Base-by-base conservation (phyloP, 2,113 vertebrate species). In the Sylvilagus bachmani region DNA sequence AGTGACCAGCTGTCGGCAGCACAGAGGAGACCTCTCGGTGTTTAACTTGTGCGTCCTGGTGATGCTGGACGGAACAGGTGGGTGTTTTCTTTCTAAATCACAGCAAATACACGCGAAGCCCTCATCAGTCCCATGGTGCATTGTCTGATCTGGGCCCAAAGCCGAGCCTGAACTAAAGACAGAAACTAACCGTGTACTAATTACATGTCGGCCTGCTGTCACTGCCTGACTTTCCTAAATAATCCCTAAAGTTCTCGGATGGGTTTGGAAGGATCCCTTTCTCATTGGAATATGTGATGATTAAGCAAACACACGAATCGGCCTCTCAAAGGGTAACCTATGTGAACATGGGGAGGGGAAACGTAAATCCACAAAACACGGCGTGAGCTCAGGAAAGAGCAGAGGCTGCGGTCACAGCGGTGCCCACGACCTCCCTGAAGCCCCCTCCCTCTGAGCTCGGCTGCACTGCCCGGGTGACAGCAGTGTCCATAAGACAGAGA, bases 211-310 rank as follows among this genome's bases (percentile, higher is more conserved):
- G 13, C 33, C n/a, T 21, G 9, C 61, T 80, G 33, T 38, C 64
- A 8, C 36, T 75, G 36, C 71, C 93, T 71, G 74, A 25, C 73
- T 80, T 83, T 83, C 64, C 89, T 85, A 81, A 92, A 77, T 64
- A 64, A 74, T 75, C 24, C 29, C 67, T 75, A 73, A 55, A 91
- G 73, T 74, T 12, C 13, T 51, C 80, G n/a, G 21, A 2, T 83
- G 79, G 38, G 10, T 74, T 89, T 69, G 66, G 69, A 58, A 82
- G 51, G 16, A 62, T 38, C 17, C 0, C n/a, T 92, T 70, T 53
- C 62, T 88, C 70, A 69, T 66, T 79, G 10, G 44, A 95, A 93
- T 79, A 74, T 58, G 29, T 95, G 93, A 61, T 71, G 79, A 96
- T 71, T 93, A 78, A 78, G 89, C 84, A 67, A 80, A 78, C 12